Evolutionary conservation across 1,140 invertebrate species (phyloP), one percentile per base, ranked within the genome.

Genomic region (Asbolus verrucosus): DNA sequence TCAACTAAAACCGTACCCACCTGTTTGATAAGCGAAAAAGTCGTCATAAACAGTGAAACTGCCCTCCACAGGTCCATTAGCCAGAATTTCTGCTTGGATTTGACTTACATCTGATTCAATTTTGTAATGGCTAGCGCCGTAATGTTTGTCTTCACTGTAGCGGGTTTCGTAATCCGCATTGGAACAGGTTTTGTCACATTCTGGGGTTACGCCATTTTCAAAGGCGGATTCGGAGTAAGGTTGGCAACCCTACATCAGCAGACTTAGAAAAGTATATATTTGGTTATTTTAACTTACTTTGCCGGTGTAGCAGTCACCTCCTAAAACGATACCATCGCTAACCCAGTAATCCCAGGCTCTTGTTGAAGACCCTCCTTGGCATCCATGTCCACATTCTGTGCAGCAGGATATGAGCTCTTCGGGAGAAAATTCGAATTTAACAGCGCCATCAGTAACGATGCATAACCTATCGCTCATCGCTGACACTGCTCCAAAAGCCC

Each of bases 31-130:
- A 15, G 84, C 81, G 1, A 93, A 81, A 77, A 98, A 92, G 83
- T 98, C 95, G 36, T 87, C 87, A 78, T 94, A 97, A 5, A 97
- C 94, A 1, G 90, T 91, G 76, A 97, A 96, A 27, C 92, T 92
- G 0, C 86, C 94, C 83, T 97, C 94, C 0, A 97, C 92, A 1
- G 96, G 96, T 6, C 96, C 96, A 81, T 96, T 94, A 11, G 83
- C 90, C 83, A 90, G 89, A 21, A 98, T 89, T 82, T 98, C 96
- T 2, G 85, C 84, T 83, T 90, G 89, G 66, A 97, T 97, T 67
- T 93, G 85, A 1, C 30, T 6, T 6, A 70, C 70, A 24, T 54
- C 27, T 69, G 74, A 85, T 77, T 90, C 89, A 11, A 83, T 60
- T 6, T 79, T 72, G 75, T 89, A 91, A 1, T 36, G 81, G 76